Evolutionary conservation across 2,797 vertebrate genomes (phyloP), one percentile per base, ranked within the genome.

Genomic region (Sebastolobus alascanus): DNA sequence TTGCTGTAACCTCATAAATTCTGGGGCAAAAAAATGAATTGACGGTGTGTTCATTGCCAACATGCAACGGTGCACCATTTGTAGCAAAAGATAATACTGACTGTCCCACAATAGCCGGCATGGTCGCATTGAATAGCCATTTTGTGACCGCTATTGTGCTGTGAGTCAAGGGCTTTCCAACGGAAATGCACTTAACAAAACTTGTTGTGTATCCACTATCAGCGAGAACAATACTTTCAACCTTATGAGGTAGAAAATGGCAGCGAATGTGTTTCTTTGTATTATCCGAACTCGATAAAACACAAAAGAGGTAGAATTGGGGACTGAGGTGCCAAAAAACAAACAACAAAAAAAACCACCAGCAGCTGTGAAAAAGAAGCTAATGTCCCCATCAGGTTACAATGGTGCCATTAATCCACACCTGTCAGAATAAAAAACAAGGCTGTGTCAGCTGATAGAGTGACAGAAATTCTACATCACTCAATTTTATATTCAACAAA

Each of bases 401-500:
- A 68, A 38, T 67, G 46, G 64, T 14, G 46, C 58, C 66, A 84
- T 86, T 77, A 77, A 87, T 77, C 70, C 33, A 56, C 38, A 75
- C 13, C 68, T 82, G 77, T 79, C 81, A 82, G 37, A 77, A 86
- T 35, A 60, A 61, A 78, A 78, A 25, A 54, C 18, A 75, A 67
- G 35, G 12, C 37, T 56, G 37, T 60, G 40, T 63, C 33, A 55
- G 35, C 16, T 65, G 71, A 84, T 84, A 60, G 79, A 84, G 20
- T 59, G 80, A 85, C 29, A 65, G 56, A 73, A 67, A 76, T 73
- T 52, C 40, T 59, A 38, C 77, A 81, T 85, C 69, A 60, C 18
- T 83, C 77, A 76, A 27, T 83, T 82, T 79, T 77, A 82, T 73
- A 81, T 84, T 71, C 61, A 52, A 33, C 13, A 5, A 84, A 73